Percentiles rank a stretch among this genome's conserved stretches.
Conservation (phyloP, 2,888 invertebrate species). For the Dryobotodes eremita region DNA sequence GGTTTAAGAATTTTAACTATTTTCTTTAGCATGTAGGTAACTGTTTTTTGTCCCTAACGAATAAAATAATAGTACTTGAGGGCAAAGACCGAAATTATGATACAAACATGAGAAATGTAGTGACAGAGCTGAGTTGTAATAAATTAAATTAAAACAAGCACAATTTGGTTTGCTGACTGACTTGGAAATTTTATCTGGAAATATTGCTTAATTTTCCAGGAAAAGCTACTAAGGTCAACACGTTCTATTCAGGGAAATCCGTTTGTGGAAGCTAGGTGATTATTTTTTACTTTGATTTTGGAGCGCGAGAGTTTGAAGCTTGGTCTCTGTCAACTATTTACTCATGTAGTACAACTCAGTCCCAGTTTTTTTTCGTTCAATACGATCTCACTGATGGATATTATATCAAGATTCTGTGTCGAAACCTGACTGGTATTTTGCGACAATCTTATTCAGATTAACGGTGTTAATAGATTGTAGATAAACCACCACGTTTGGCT, state of each 20-base stretch:
- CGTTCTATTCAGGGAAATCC: neutral
- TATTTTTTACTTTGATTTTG: neutral
- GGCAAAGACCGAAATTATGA: neutral
- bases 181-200: neutral
- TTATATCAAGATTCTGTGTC: conserved; percentile 27
- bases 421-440: conserved; percentile 23
- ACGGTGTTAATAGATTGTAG: neutral
- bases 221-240: neutral
- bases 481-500: neutral
- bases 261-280: neutral
- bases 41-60: too few species aligned
- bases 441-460: neutral
- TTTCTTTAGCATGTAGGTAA: too few species aligned
- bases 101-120: neutral
- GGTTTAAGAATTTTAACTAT: too few species aligned
- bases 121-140: neutral
- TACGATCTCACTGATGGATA: conserved; percentile 3
- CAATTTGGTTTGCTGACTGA: neutral
- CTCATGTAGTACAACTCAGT: neutral
- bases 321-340: conserved; percentile 11
- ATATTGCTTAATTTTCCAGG: neutral
- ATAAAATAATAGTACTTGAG: too few species aligned
- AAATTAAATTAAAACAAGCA: neutral
- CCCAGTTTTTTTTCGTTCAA: neutral
- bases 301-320: neutral